A percentile compares a stretch with the other conserved stretches of the same genome.
Evolutionary conservation across 2,113 vertebrate species (phyloP).

Genomic region (Scomber colias): DNA sequence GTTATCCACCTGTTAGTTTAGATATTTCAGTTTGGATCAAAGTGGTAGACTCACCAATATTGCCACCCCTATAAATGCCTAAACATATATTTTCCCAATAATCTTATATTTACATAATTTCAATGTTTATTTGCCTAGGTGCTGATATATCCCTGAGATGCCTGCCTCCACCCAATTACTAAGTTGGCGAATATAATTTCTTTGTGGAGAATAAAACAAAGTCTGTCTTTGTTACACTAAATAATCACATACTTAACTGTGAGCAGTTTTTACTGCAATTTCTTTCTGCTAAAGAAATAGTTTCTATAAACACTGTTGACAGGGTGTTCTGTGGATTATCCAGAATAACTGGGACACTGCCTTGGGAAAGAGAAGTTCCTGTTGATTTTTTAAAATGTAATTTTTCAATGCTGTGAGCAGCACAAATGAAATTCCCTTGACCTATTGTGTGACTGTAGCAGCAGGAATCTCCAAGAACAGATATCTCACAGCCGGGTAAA

Average conservation of each 20-base stretch:
- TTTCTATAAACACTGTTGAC: slow-evolving; percentile 11
- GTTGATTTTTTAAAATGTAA: slow-evolving; percentile 4
- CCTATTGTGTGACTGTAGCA: not conserved
- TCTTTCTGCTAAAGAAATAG: slow-evolving; percentile 9
- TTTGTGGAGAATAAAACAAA: not conserved
- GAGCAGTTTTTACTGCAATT: slow-evolving; percentile 19
- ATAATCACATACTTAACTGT: slow-evolving; percentile 7
- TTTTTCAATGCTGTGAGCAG: slow-evolving; percentile 10
- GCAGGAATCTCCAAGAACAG: not conserved
- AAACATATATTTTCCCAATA: too few species aligned
- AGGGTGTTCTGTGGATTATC: not conserved
- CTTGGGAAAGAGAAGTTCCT: slow-evolving; percentile 1
- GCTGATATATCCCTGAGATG: not conserved
- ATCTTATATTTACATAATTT: too few species aligned
- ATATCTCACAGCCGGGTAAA: slow-evolving; percentile 13
- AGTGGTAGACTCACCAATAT: too few species aligned
- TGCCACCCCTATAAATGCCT: not conserved
- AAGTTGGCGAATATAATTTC: not conserved
- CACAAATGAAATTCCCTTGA: slow-evolving; percentile 5
- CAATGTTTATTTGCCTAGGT: not conserved
- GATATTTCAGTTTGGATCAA: too few species aligned
- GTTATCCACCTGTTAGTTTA: too few species aligned
- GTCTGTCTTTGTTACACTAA: not conserved
- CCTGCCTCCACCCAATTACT: not conserved
- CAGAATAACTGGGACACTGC: not conserved